Conservation (phyloP, 2,888 invertebrate genomes). For the Machimus atricapillus region DNA sequence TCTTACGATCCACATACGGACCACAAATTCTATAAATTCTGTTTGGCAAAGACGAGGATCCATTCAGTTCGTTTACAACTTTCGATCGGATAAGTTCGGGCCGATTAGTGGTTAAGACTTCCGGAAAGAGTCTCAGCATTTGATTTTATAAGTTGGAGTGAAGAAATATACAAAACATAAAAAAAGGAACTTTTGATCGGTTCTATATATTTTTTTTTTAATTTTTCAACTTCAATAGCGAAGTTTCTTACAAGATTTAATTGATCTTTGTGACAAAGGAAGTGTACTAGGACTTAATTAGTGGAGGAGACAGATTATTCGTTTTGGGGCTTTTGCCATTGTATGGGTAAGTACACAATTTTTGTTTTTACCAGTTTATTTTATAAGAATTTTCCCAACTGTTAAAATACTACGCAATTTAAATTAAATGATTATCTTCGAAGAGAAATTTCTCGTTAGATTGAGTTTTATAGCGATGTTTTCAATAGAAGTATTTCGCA, state of each 20-base stretch:
- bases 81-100: conserved; percentile 33
- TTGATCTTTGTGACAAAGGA: conserved; percentile 26
- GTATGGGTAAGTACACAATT: conserved; percentile 64
- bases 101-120: neutral
- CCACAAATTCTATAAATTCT: conserved; percentile 48
- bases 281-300: conserved; percentile 32
- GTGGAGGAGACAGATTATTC: conserved; percentile 52
- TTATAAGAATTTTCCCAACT: neutral
- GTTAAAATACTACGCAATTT: neutral
- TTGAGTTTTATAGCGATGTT: neutral
- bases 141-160: neutral
- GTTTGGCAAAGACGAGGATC: conserved; percentile 8
- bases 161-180: neutral
- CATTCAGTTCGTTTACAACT: conserved; percentile 45
- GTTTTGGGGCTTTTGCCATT: conserved; percentile 64
- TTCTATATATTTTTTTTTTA: neutral
- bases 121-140: neutral
- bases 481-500: neutral
- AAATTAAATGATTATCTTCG: neutral
- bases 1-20: conserved; percentile 42
- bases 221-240: neutral
- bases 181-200: neutral
- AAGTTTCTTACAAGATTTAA: neutral
- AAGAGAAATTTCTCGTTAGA: neutral
- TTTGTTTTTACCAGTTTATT: neutral